These are phyloP conservation scores for Labroides dimidiatus DNA, from an alignment of 2,797 vertebrate species.

Conservation along the genomic window DNA sequence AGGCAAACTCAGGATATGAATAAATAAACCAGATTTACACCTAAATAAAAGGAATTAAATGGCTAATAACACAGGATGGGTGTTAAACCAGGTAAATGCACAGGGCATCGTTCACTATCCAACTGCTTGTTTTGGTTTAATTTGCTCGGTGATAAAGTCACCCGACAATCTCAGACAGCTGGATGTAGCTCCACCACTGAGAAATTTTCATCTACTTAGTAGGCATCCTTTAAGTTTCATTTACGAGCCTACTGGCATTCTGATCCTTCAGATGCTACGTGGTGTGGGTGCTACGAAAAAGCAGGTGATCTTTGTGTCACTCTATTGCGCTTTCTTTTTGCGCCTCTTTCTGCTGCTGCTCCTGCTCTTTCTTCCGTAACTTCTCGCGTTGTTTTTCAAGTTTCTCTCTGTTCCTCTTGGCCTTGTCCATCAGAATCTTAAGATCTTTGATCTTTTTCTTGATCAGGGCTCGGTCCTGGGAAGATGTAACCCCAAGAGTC, in stretches of 20 bases:
- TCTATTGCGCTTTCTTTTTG: constrained; percentile 85
- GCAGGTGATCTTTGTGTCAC: constrained; percentile 65
- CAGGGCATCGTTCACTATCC: constrained; percentile 57
- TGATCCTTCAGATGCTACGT: constrained; percentile 64
- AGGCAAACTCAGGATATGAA: constrained; percentile 68
- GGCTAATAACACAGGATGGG: constrained; percentile 40
- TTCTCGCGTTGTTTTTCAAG: constrained; percentile 92
- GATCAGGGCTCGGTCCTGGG: constrained; percentile 91
- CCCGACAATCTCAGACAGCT: constrained; percentile 35
- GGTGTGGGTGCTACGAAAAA: constrained; percentile 59
- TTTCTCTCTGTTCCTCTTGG: constrained; percentile 90
- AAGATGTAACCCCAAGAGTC: constrained; percentile 90
- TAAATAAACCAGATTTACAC: constrained; percentile 79
- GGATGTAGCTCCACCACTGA: constrained; percentile 53
- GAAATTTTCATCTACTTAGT: constrained; percentile 49
- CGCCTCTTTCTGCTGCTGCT: constrained; percentile 88
- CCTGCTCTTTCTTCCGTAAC: constrained; percentile 86
- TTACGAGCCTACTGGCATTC: constrained; percentile 51
- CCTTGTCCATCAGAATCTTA: constrained; percentile 91
- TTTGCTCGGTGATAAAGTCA: constrained; percentile 55
- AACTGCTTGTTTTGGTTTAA: constrained; percentile 73
- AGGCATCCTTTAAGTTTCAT: constrained; percentile 60
- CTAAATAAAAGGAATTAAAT: constrained; percentile 69
- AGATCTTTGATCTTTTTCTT: constrained; percentile 98
- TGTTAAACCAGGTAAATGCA: constrained; percentile 42